Percentiles rank a stretch among this genome's conserved stretches.
These are phyloP conservation scores for Drosophila yooni DNA, from an alignment of 2,888 invertebrate species.

Conservation along the genomic window DNA sequence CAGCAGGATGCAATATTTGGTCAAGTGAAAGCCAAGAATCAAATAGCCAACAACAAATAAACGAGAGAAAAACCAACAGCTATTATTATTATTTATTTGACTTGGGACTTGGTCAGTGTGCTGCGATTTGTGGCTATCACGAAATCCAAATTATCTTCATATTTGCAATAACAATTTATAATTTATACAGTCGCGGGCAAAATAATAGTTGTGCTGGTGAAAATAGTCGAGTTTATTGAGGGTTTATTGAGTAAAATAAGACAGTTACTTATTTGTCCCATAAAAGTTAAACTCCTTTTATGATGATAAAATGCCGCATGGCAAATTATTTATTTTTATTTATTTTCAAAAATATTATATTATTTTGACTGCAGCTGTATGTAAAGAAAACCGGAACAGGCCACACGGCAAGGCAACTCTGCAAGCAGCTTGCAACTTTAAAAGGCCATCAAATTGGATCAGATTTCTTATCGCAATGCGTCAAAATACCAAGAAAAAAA, in stretches of 20 bases:
- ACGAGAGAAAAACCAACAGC: neutral
- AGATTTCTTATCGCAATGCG: slow-evolving; percentile 67
- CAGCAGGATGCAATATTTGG: neutral
- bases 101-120: slow-evolving; percentile 63
- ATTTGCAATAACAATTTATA: slow-evolving; percentile 10
- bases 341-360: neutral
- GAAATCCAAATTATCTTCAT: slow-evolving; percentile 54
- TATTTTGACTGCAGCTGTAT: neutral
- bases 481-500: slow-evolving; percentile 8
- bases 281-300: neutral
- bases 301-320: neutral
- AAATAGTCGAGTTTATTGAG: neutral
- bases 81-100: slow-evolving; percentile 43
- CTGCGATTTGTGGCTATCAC: slow-evolving; percentile 46
- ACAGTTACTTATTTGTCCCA: neutral
- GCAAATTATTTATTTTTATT: neutral
- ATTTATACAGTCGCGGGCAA: slow-evolving; percentile 2
- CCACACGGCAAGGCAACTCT: slow-evolving; percentile 11
- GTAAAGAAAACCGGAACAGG: slow-evolving; percentile 49
- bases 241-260: neutral
- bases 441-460: slow-evolving; percentile 66
- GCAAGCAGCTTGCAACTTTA: slow-evolving; percentile 21
- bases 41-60: slow-evolving; percentile 11
- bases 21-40: slow-evolving; percentile 48
- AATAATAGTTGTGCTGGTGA: neutral